Base-by-base conservation (phyloP, 2,888 invertebrate genomes). In the Candidula unifasciata region DNA sequence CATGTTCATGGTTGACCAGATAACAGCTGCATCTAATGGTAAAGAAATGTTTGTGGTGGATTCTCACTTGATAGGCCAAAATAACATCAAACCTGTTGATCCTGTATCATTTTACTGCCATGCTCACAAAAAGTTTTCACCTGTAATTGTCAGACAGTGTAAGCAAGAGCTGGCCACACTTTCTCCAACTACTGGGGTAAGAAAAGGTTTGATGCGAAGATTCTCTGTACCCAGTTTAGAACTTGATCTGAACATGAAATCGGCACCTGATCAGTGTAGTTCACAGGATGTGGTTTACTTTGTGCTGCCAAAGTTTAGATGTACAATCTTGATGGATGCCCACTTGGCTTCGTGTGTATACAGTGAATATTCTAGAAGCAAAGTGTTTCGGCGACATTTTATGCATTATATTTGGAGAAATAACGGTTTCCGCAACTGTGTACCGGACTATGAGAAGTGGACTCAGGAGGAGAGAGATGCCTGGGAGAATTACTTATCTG, bases 331-430 rank as follows among this genome's bases (percentile, higher is more conserved):
- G 3, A 35, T 88, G 52, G 89, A 90, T 57, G 89, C 90, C 21
- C 90, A 90, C 85, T 66, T 90, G n/a, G 91, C 90, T 2, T 88
- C 88, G 57, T 89, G 88, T 86, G 81, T 89, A 16, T 84, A 87
- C 24, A 74, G 79, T 60, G 89, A 89, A 78, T 33, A 89, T 24
- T 78, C 80, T 30, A 54, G 80, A 33, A 89, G 89, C 16, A 80
- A 80, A 44, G 87, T 52, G n/a, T 91, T 90, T 83, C 86, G 91
- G 68, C 84, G 84, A 77, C 85, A 88, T 33, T 90, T 91, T 86
- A 71, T 89, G 13, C 86, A 85, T 33, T 89, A 84, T 79, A 64
- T 91, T 0, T 80, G 84, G 37, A 87, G 69, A 16, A 79, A 80
- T 0, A 80, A 68, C 35, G 85, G 82, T 27, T 89, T 88, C 44